Evolutionary conservation across 35 echinoderm and acorn worm species (phyloP).

Genomic region (Apostichopus parvimensis): DNA sequence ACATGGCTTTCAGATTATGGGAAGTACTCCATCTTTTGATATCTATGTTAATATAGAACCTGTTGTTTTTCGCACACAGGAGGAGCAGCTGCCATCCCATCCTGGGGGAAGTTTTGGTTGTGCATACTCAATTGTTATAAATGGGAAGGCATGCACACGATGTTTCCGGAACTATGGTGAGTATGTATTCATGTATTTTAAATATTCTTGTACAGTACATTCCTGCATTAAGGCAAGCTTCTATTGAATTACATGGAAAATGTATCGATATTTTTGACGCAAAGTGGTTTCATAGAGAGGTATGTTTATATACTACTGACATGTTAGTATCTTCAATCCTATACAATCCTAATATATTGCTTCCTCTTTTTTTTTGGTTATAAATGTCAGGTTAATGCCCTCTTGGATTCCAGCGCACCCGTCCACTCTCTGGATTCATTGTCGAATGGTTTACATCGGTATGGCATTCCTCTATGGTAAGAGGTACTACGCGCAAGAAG

Average conservation of each 20-base stretch:
- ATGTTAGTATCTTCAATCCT: too few relatives aligned
- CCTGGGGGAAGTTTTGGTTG: constrained; percentile 96
- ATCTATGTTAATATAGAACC: too few relatives aligned
- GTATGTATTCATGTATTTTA: background rate
- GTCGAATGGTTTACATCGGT: constrained; percentile 73
- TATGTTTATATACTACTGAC: too few relatives aligned
- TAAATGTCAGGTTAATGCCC: constrained; percentile 64
- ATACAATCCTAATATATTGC: too few relatives aligned
- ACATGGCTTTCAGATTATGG: too few relatives aligned
- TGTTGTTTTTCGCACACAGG: constrained; percentile 30
- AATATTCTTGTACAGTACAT: too few relatives aligned
- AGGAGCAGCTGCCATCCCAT: constrained; percentile 79
- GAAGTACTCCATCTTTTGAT: too few relatives aligned
- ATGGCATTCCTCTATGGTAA: constrained; percentile 78
- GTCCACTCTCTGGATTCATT: constrained; percentile 83
- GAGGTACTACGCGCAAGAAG: constrained; percentile 59
- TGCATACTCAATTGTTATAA: constrained; percentile 79
- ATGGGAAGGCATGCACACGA: constrained; percentile 88
- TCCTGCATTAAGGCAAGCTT: too few relatives aligned
- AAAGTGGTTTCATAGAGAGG: too few relatives aligned
- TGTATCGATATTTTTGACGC: too few relatives aligned
- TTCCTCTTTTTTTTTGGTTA: too few relatives aligned
- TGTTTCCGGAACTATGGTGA: constrained; percentile 88
- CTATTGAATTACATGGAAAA: too few relatives aligned
- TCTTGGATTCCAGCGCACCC: constrained; percentile 73